A percentile compares a stretch with the other conserved stretches of the same genome.
Conservation (phyloP, 1,140 invertebrate genomes). For the Drosophila nasuta region DNA sequence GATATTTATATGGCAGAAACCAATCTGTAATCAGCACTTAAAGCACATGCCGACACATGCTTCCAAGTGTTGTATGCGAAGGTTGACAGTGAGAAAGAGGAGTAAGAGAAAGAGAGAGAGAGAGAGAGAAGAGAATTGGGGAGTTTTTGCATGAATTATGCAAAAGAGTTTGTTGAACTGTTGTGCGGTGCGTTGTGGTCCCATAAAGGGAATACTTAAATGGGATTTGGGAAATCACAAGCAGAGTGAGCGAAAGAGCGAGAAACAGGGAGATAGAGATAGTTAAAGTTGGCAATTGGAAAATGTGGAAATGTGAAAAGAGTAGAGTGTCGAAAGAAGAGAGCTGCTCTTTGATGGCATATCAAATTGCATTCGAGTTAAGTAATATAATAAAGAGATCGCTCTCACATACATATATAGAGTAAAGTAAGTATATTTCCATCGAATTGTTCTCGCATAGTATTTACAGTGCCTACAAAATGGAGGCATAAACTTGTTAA, state of each 20-base stretch:
- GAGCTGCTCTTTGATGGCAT: constrained; percentile 56
- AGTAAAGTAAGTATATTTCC: not conserved
- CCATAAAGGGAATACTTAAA: constrained; percentile 79
- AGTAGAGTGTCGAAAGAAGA: constrained; percentile 14
- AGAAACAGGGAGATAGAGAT: constrained; percentile 16
- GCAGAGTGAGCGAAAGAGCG: constrained; percentile 11
- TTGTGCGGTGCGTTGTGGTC: constrained; percentile 62
- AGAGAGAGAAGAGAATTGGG: constrained; percentile 20
- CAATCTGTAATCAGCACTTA: constrained; percentile 43
- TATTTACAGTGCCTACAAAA: constrained; percentile 39
- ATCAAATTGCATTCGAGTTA: constrained; percentile 67
- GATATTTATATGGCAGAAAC: constrained; percentile 32
- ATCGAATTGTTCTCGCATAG: constrained; percentile 20
- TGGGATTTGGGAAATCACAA: constrained; percentile 80
- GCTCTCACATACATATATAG: constrained; percentile 8
- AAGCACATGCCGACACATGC: constrained; percentile 27
- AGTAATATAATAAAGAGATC: constrained; percentile 59
- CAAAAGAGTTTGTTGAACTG: constrained; percentile 72
- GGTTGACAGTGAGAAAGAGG: not conserved
- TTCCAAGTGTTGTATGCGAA: not conserved
- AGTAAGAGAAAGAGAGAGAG: not conserved
- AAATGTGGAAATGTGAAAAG: constrained; percentile 20
- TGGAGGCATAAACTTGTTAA: constrained; percentile 55
- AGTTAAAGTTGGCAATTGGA: constrained; percentile 34
- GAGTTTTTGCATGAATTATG: constrained; percentile 75